Percentiles rank a stretch among this genome's conserved stretches.
phyloP scores from a whole-genome alignment of 2,797 vertebrate genomes.

The Poeciliopsis gracilis region DNA sequence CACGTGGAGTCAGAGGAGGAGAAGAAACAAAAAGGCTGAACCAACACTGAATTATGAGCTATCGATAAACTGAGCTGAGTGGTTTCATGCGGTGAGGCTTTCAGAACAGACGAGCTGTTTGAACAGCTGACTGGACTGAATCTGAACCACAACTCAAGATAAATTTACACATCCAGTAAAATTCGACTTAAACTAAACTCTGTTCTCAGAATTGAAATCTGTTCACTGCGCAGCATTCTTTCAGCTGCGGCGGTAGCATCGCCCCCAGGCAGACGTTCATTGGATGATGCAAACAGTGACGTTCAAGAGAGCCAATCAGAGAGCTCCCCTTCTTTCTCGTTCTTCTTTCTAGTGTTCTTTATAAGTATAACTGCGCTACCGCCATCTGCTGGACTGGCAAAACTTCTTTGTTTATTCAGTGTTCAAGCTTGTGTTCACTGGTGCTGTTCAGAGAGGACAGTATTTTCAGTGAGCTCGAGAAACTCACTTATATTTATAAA shows the following conservation, averaged over 20 bases:
- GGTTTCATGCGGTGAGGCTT: slow-evolving; percentile 7
- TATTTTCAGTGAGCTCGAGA: background rate
- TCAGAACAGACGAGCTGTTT: background rate
- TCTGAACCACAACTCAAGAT: background rate
- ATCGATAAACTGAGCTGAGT: slow-evolving; percentile 16
- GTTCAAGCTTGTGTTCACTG: background rate
- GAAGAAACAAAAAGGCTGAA: background rate
- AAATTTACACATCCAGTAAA: background rate
- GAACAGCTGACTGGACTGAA: background rate
- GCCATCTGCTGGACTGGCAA: background rate
- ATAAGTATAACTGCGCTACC: background rate
- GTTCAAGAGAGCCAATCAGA: slow-evolving; percentile 55
- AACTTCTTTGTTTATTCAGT: background rate
- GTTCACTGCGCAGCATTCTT: background rate
- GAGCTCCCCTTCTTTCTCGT: background rate
- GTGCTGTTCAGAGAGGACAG: background rate
- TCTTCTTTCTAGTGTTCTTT: background rate
- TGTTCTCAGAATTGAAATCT: background rate
- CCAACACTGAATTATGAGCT: background rate
- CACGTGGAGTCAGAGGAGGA: slow-evolving; percentile 16
- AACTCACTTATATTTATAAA: background rate
- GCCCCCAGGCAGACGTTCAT: slow-evolving; percentile 35
- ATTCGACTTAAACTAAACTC: background rate
- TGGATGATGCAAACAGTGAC: slow-evolving; percentile 47
- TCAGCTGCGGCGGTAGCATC: background rate